A percentile compares a stretch with the other conserved stretches of the same genome.
Evolutionary conservation across 2,113 vertebrate genomes (phyloP).

Genomic region (Microcebus jonahi): DNA sequence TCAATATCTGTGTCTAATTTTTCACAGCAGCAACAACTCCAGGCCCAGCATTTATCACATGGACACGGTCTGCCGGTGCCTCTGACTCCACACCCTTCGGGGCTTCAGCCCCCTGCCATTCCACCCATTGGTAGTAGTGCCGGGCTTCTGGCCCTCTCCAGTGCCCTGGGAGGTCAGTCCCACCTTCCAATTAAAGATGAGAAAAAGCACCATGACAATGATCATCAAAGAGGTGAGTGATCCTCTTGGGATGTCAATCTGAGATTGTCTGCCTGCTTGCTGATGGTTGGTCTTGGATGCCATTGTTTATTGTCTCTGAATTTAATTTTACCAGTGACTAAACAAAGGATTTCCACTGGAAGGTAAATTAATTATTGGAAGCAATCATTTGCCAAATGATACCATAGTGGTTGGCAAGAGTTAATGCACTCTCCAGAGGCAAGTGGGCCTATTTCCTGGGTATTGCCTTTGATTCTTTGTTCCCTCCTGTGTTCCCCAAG

Average conservation of each 20-base stretch:
- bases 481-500: neutral
- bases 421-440: neutral
- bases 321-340: conserved; percentile 23
- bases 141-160: conserved; percentile 90
- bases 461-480: conserved; percentile 26
- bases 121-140: conserved; percentile 91
- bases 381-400: neutral
- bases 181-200: conserved; percentile 91
- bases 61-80: conserved; percentile 91
- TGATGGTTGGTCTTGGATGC: neutral
- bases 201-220: conserved; percentile 92
- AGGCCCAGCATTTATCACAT: conserved; percentile 92
- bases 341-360: neutral
- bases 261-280: neutral
- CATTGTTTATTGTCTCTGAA: neutral
- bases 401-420: neutral
- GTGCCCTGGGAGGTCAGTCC: conserved; percentile 89
- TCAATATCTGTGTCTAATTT: conserved; percentile 89
- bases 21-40: conserved; percentile 94
- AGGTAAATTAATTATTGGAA: conserved; percentile 38
- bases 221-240: conserved; percentile 91
- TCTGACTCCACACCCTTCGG: conserved; percentile 89
- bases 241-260: neutral
- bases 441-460: neutral
- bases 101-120: conserved; percentile 90